A percentile compares a stretch with the other conserved stretches of the same genome.
These are phyloP conservation scores for Chironomus striatipennis DNA, from an alignment of 1,140 invertebrate species.

Conservation along the genomic window DNA sequence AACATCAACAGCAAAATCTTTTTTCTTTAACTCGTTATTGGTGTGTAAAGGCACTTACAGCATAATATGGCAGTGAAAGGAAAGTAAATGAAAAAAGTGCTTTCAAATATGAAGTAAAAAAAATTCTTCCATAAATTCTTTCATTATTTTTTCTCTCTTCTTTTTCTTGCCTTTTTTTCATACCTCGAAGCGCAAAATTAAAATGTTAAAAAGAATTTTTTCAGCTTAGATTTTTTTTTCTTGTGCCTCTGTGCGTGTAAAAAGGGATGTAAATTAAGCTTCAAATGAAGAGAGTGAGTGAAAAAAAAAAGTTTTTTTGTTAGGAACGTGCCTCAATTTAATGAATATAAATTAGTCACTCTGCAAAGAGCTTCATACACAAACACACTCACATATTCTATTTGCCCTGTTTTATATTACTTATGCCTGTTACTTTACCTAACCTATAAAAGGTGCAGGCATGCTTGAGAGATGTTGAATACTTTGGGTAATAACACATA, in stretches of 20 bases:
- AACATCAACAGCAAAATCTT: too few species aligned
- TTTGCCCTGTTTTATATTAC: background rate
- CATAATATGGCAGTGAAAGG: too few species aligned
- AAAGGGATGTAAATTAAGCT: conserved; percentile 13
- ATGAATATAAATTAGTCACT: conserved; percentile 14
- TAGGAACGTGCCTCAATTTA: conserved; percentile 6
- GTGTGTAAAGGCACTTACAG: too few species aligned
- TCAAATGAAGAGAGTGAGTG: background rate
- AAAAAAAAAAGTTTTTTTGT: background rate
- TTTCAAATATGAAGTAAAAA: too few species aligned
- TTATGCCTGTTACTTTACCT: background rate
- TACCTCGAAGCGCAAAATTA: background rate
- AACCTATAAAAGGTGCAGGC: too few species aligned
- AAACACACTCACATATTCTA: background rate
- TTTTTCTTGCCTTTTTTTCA: too few species aligned
- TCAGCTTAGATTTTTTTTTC: background rate
- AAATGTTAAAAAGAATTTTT: background rate
- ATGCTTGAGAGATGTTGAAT: too few species aligned
- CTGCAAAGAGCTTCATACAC: conserved; percentile 1
- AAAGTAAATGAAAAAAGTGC: too few species aligned
- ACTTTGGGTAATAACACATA: too few species aligned
- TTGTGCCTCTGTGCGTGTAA: background rate
- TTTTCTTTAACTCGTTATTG: too few species aligned
- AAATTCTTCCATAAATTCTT: too few species aligned
- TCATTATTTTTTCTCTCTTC: too few species aligned